Base-by-base conservation (phyloP, 2,888 invertebrate species). In the Netelia virgata region DNA sequence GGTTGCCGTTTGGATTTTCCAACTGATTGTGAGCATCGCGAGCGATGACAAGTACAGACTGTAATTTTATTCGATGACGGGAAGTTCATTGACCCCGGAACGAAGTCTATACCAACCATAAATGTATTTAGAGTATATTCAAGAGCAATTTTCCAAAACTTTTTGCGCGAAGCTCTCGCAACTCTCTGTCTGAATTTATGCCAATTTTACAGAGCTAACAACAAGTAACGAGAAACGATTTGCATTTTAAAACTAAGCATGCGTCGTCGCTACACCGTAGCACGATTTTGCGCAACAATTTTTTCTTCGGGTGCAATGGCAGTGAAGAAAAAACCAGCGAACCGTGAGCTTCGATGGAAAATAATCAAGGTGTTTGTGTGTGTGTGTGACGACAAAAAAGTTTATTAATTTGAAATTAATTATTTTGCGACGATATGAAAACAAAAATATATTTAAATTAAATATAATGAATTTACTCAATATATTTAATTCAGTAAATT, bases 341-440 rank as follows among this genome's bases (percentile, higher is more conserved):
- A 43, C 41, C 16, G 20, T 41, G 11, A 63, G 20, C 55, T 55
- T 63, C 76, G 61, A 84, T 84, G 14, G 43, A 79, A 76, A 75
- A 47, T 47, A 47, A 47, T 47, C 47, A 47, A 47, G 47, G 47
- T 28, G 28, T 28, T 28, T 28, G 73, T 73, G 8, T 11, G 10
- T 43, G 50, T n/a, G 3, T 47, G 20, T 14, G 47, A 47, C 14
- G 14, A 47, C 2, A 47, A 23, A 68, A 57, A 75, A 28, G 16
- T 36, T 16, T 11, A 47, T 47, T 47, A 14, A 47, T 10, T 6
- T 3, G 47, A 47, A 3, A 47, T 14, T 14, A 47, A 28, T 28
- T 28, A 28, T 5, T 28, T 28, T 28, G 5, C 5, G 3, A 5
- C 28, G 5, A 28, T 28, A 28, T 28, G 2, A 28, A 28, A 28